phyloP scores from a whole-genome alignment of 2,888 invertebrate species.

The Cryptocephalus moraei region DNA sequence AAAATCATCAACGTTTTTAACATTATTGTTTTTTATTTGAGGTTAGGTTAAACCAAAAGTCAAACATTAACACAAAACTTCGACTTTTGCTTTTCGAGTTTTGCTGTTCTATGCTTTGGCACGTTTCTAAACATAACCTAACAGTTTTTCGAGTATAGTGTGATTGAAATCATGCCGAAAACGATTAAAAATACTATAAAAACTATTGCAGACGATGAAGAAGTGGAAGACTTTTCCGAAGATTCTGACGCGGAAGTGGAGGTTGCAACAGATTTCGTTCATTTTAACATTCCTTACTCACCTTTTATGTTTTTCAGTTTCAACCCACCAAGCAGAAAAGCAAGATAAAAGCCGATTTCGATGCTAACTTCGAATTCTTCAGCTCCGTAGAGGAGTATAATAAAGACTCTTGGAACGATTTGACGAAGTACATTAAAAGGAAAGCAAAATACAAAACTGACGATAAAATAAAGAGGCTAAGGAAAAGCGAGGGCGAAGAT shows the following conservation, averaged over 20 bases:
- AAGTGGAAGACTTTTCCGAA: conserved; percentile 69
- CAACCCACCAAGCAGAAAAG: conserved; percentile 73
- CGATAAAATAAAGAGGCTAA: conserved; percentile 64
- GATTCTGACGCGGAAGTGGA: conserved; percentile 73
- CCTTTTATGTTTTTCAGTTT: conserved; percentile 47
- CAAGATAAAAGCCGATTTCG: conserved; percentile 59
- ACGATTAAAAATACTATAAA: conserved; percentile 44
- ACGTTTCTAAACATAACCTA: too few species aligned
- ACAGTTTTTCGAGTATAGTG: too few species aligned
- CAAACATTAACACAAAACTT: too few species aligned
- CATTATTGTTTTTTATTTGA: too few species aligned
- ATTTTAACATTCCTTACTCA: conserved; percentile 2
- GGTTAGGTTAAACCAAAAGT: too few species aligned
- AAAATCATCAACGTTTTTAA: too few species aligned
- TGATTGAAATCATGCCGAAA: too few species aligned
- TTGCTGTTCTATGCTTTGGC: too few species aligned
- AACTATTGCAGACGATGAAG: conserved; percentile 76
- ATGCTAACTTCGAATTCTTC: conserved; percentile 73
- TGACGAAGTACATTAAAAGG: conserved; percentile 37
- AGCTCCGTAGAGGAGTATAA: conserved; percentile 70
- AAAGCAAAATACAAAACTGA: conserved; percentile 74
- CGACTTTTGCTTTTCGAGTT: too few species aligned
- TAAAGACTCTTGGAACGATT: conserved; percentile 43
- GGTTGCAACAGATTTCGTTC: conserved; percentile 39
- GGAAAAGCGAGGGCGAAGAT: conserved; percentile 37